phyloP scores from a whole-genome alignment of 2,797 vertebrate species.

The Coregonus ussuriensis region DNA sequence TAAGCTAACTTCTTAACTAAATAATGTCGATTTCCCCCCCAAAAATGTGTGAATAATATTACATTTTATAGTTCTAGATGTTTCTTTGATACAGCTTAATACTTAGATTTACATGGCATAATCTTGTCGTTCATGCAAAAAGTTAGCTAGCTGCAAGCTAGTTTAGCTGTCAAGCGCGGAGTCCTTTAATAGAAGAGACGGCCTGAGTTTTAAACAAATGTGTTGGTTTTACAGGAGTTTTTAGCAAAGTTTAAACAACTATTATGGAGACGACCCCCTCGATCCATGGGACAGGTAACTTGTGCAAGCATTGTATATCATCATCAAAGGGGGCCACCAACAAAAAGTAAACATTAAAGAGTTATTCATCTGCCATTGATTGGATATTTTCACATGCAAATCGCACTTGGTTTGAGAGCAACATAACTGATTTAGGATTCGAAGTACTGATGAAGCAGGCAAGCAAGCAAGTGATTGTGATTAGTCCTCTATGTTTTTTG shows the following conservation, averaged over 20 bases:
- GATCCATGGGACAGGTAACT: constrained; percentile 66
- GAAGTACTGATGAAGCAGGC: too few relatives aligned
- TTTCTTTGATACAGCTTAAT: too few relatives aligned
- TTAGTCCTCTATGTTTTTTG: background rate
- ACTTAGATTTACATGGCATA: too few relatives aligned
- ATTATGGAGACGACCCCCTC: constrained; percentile 66
- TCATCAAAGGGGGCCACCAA: background rate
- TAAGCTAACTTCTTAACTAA: background rate
- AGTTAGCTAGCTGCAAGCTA: background rate
- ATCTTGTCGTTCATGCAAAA: too few relatives aligned
- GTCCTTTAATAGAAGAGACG: background rate
- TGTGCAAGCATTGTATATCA: background rate
- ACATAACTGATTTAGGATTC: too few relatives aligned
- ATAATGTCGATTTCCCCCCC: too few relatives aligned
- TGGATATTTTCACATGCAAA: too few relatives aligned
- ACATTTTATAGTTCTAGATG: too few relatives aligned
- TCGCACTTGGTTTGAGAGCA: too few relatives aligned
- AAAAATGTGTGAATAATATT: too few relatives aligned
- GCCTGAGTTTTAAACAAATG: background rate
- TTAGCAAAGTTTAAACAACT: constrained; percentile 51
- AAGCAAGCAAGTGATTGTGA: background rate
- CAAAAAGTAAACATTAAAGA: too few relatives aligned
- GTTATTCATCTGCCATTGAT: too few relatives aligned
- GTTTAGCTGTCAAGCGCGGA: background rate
- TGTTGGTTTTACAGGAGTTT: constrained; percentile 46